Conservation (phyloP, 2,797 vertebrate genomes). For the Artibeus jamaicensis region DNA sequence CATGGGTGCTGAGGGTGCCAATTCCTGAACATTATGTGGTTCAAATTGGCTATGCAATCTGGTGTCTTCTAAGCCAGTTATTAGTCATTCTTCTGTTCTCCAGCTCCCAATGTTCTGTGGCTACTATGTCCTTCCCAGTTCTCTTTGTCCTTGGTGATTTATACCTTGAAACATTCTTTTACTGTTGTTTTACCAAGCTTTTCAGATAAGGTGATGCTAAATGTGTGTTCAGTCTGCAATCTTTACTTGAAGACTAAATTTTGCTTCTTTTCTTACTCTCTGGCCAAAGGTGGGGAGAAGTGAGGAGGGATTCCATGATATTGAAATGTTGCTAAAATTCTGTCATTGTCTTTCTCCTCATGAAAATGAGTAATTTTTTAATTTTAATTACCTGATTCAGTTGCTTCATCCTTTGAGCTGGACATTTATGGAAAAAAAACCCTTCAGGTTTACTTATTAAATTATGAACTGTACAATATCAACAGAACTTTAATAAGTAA, state of each 20-base stretch:
- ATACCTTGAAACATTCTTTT: neutral
- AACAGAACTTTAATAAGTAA: neutral
- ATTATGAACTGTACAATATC: neutral
- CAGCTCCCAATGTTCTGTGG: neutral
- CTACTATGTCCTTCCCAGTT: neutral
- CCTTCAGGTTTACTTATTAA: neutral
- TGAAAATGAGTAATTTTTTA: neutral
- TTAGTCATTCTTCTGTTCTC: neutral
- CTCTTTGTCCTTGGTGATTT: neutral
- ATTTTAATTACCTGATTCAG: neutral
- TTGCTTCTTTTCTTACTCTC: neutral
- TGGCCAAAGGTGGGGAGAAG: neutral
- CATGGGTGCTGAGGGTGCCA: neutral
- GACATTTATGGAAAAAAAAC: neutral
- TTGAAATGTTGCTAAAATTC: neutral
- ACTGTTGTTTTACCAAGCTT: neutral
- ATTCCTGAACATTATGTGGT: neutral
- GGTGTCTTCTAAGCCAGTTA: neutral
- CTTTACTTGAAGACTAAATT: neutral
- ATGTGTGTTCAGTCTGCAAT: neutral
- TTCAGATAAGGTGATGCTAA: neutral
- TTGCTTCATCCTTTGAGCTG: neutral
- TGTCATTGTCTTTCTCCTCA: neutral
- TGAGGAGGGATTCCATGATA: neutral
- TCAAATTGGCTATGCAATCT: neutral